Percentiles rank a stretch among this genome's conserved stretches.
phyloP scores from a whole-genome alignment of 2,113 vertebrate species.

The Micromys minutus region DNA sequence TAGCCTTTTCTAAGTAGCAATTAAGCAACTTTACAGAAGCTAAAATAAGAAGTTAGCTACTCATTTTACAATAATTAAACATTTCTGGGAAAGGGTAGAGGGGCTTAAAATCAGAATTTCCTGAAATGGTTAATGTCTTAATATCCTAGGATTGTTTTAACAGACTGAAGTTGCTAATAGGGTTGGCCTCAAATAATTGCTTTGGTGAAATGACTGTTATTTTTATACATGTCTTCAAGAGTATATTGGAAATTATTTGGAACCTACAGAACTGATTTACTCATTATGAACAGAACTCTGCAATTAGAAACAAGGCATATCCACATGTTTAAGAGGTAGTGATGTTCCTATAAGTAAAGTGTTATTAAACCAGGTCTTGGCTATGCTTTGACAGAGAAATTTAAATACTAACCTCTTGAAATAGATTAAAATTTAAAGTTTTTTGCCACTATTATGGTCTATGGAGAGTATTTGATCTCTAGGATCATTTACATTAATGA shows the following conservation, averaged over 20 bases:
- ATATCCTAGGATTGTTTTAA: neutral
- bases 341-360: neutral
- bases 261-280: slow-evolving; percentile 17
- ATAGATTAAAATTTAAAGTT: neutral
- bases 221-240: neutral
- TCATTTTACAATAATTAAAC: neutral
- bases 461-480: neutral
- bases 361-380: neutral
- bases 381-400: neutral
- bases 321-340: neutral
- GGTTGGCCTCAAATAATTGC: neutral
- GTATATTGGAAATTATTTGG: neutral
- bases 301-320: neutral
- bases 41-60: neutral
- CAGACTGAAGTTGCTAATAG: neutral
- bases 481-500: neutral
- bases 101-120: neutral
- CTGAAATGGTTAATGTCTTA: neutral
- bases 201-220: neutral
- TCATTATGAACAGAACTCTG: neutral
- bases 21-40: neutral
- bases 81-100: neutral
- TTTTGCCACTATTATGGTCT: neutral
- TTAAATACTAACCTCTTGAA: neutral
- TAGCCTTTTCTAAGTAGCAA: neutral